Conservation (phyloP, 2,888 invertebrate species). For the Apodemia zela region DNA sequence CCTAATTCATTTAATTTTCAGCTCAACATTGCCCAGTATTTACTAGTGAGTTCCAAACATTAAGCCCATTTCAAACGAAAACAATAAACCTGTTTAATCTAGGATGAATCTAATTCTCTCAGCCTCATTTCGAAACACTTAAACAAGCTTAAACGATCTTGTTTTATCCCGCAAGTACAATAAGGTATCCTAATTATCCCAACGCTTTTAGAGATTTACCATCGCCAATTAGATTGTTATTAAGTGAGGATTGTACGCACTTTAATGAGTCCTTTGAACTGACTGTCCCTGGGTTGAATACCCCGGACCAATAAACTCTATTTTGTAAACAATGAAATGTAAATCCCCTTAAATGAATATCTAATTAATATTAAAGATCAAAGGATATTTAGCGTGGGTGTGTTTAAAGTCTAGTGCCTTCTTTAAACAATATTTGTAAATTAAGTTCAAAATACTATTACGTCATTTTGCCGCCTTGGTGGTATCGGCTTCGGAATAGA, state of each 20-base stretch:
- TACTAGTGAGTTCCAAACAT: not conserved
- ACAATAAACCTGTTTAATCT: not conserved
- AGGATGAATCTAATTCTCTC: not conserved
- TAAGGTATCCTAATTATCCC: not conserved
- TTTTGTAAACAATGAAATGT: constrained; percentile 9
- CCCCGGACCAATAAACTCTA: constrained; percentile 8
- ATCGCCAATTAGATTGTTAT: constrained; percentile 3
- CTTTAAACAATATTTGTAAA: not conserved
- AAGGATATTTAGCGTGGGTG: not conserved
- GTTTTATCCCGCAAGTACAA: not conserved
- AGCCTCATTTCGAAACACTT: not conserved
- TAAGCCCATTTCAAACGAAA: not conserved
- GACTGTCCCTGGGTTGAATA: not conserved
- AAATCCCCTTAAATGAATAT: not conserved
- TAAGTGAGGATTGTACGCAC: constrained; percentile 1
- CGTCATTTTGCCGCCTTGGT: too few species aligned
- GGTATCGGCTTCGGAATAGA: too few species aligned
- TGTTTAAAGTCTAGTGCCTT: not conserved
- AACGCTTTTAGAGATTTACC: not conserved
- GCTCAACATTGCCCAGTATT: not conserved
- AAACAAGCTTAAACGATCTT: not conserved
- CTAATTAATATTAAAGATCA: constrained; percentile 8
- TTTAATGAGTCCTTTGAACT: constrained; percentile 13
- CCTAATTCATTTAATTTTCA: too few species aligned
- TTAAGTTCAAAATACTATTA: too few species aligned